Evolutionary conservation across 1,140 invertebrate genomes (phyloP).

Genomic region (Arctopsyche grandis): DNA sequence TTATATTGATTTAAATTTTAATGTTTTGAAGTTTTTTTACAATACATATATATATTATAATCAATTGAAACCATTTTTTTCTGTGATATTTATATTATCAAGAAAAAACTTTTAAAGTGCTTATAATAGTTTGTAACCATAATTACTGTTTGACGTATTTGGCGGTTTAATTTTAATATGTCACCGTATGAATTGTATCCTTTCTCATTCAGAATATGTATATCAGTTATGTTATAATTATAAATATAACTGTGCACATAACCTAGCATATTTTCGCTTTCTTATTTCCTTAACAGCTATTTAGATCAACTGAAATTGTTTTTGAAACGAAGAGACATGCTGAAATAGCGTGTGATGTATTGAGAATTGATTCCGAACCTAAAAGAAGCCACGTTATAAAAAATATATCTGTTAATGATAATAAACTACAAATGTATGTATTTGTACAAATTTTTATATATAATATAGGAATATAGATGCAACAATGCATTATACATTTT

Average conservation of each 20-base stretch:
- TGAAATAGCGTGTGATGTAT: slow-evolving; percentile 76
- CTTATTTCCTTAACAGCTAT: background rate
- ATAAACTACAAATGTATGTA: slow-evolving; percentile 72
- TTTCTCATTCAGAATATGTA: background rate
- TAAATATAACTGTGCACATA: too few relatives aligned
- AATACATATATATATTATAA: too few relatives aligned
- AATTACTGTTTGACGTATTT: background rate
- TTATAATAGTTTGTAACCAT: too few relatives aligned
- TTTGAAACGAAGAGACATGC: slow-evolving; percentile 74
- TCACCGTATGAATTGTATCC: slow-evolving; percentile 24
- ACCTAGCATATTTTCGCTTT: too few relatives aligned
- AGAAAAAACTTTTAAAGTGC: too few relatives aligned
- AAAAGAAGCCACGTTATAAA: slow-evolving; percentile 75
- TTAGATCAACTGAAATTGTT: slow-evolving; percentile 68
- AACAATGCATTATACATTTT: slow-evolving; percentile 38
- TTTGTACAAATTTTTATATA: background rate
- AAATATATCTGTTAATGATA: slow-evolving; percentile 68
- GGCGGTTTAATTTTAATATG: slow-evolving; percentile 3
- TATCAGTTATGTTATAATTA: too few relatives aligned
- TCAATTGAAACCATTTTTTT: too few relatives aligned
- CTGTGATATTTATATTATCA: too few relatives aligned
- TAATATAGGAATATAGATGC: background rate
- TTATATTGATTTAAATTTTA: too few relatives aligned
- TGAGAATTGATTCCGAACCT: slow-evolving; percentile 81
- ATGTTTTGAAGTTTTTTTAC: too few relatives aligned